Evolutionary conservation across 2,113 vertebrate species (phyloP).

Genomic region (human): DNA sequence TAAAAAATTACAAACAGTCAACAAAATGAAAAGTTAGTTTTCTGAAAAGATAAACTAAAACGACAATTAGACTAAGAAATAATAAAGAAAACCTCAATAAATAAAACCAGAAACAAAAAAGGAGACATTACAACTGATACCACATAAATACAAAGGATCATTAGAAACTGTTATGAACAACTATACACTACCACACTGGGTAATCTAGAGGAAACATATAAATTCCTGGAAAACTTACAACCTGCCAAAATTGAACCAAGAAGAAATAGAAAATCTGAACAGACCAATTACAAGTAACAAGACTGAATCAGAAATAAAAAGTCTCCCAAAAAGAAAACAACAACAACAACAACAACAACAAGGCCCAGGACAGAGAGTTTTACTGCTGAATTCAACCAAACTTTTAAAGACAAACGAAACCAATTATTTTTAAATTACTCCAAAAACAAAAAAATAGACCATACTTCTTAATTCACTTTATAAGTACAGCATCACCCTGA

Average conservation of each 20-base stretch:
- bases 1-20: not conserved
- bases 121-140: not conserved
- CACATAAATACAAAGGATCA: not conserved
- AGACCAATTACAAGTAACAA: not conserved
- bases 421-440: not conserved
- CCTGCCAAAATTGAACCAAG: not conserved
- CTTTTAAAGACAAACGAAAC: not conserved
- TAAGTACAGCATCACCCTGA: not conserved
- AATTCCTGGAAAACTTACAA: not conserved
- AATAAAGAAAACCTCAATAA: not conserved
- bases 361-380: not conserved
- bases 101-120: not conserved
- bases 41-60: not conserved
- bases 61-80: not conserved
- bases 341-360: not conserved
- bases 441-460: not conserved
- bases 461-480: not conserved
- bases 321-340: not conserved
- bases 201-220: not conserved
- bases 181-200: not conserved
- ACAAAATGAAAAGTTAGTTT: not conserved
- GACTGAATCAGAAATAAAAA: not conserved
- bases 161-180: not conserved
- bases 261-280: not conserved
- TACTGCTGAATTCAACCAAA: not conserved